Base-by-base conservation (phyloP, 2,888 invertebrate species). In the Eristalis arbustorum region DNA sequence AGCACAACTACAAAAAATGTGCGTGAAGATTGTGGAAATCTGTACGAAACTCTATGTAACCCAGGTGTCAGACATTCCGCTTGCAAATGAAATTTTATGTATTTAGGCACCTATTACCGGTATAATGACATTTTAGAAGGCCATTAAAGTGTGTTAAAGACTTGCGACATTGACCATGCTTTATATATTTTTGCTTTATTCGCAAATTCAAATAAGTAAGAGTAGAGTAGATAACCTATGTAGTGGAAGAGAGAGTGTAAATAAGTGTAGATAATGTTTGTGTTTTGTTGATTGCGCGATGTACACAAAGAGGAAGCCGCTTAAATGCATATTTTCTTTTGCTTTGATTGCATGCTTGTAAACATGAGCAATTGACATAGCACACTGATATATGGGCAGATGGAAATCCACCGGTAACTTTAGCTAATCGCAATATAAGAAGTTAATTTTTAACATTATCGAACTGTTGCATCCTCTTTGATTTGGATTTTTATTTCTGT, bases 101-200 rank as follows among this genome's bases (percentile, higher is more conserved):
- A 31, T 49, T 28, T 13, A 28, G 31, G n/a, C 49, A 67, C 18
- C 28, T 49, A 28, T 42, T 49, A 28, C 10, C 66, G 28, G 25
- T 28, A 28, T 49, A 28, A 22, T 67, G 49, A 22, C 22, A 57
- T 57, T 68, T 22, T 56, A 31, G 14, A 10, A 28, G 49, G 28
- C 18, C 49, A 67, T 18, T 18, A 28, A 18, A 28, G 13, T 25
- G 23, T 67, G 28, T 56, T 49, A 11, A 37, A 25, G 14, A 67
- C 14, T 68, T 57, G 34, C 37, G 59, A 69, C 69, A 69, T 25
- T 59, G 69, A 69, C 57, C 69, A 59, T 37, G 42, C n/a, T 49
- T 25, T 42, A 25, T 18, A 14, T 4, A 40, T 13, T 40, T 42
- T 42, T 14, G n/a, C n/a, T 42, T n/a, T 31, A 10, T 0, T n/a